Conservation (phyloP, 2,888 invertebrate genomes). For the Campopleginae sp. region DNA sequence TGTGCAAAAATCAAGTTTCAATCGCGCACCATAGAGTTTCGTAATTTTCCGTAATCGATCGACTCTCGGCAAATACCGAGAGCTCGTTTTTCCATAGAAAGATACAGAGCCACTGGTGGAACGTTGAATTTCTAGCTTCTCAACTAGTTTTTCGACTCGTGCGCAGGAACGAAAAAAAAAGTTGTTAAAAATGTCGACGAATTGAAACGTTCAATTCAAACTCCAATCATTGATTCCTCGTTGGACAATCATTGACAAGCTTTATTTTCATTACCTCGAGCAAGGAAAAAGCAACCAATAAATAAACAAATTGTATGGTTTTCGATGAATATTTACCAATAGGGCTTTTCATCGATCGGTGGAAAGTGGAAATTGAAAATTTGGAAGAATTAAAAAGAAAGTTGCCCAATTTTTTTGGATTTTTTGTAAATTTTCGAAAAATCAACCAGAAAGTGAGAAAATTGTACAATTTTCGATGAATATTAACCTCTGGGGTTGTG, state of each 20-base stretch:
- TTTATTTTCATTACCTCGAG: slow-evolving; percentile 80
- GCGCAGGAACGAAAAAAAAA: slow-evolving; percentile 27
- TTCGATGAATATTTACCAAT: slow-evolving; percentile 59
- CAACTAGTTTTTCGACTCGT: slow-evolving; percentile 52
- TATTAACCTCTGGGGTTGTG: no score
- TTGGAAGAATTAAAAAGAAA: slow-evolving; percentile 24
- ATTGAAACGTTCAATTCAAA: slow-evolving; percentile 10
- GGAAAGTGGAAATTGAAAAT: slow-evolving; percentile 7
- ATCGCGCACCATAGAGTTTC: slow-evolving; percentile 28
- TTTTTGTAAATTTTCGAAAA: no score
- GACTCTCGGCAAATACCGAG: slow-evolving; percentile 35
- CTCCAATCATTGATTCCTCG: slow-evolving; percentile 20
- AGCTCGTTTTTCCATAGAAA: slow-evolving; percentile 62
- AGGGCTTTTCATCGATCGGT: background rate
- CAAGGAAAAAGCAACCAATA: slow-evolving; percentile 67
- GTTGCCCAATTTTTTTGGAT: no score
- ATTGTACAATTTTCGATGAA: no score
- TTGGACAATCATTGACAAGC: slow-evolving; percentile 82
- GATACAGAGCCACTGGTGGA: slow-evolving; percentile 22
- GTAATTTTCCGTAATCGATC: slow-evolving; percentile 34
- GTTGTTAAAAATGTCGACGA: slow-evolving; percentile 3
- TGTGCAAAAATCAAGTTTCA: background rate
- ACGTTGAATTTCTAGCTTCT: slow-evolving; percentile 11
- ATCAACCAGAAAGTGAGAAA: no score
- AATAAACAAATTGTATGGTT: background rate